These are phyloP conservation scores for Aplysina aerophoba DNA, from an alignment of 37 sponge, comb jelly and placozoan species.

Conservation along the genomic window DNA sequence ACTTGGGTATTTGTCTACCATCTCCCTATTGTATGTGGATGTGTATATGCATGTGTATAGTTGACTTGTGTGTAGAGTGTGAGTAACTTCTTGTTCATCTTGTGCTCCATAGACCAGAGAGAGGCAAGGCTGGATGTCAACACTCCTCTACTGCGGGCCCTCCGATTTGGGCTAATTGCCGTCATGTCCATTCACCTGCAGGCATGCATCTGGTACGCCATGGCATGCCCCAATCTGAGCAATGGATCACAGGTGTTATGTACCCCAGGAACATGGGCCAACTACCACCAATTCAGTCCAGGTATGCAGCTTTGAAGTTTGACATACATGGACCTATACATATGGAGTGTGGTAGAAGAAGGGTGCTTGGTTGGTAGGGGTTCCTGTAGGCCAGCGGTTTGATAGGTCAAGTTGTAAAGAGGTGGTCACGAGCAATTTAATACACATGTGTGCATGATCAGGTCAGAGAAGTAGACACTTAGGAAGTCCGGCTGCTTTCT, in stretches of 20 bases:
- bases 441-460: too few relatives aligned
- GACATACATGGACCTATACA: not conserved
- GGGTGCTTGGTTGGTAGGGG: too few relatives aligned
- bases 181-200: slow-evolving; percentile 47
- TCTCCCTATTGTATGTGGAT: not conserved
- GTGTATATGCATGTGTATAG: not conserved
- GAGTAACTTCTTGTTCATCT: not conserved
- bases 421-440: too few relatives aligned
- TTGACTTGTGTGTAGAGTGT: too few relatives aligned
- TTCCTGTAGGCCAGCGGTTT: too few relatives aligned
- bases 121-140: slow-evolving; percentile 54
- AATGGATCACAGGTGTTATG: not conserved
- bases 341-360: not conserved
- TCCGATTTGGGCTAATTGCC: slow-evolving; percentile 42
- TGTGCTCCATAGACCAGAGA: not conserved
- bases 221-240: slow-evolving; percentile 55
- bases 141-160: slow-evolving; percentile 43
- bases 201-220: slow-evolving; percentile 54
- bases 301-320: slow-evolving; percentile 29
- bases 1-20: too few relatives aligned
- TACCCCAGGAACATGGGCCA: slow-evolving; percentile 44
- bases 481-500: too few relatives aligned
- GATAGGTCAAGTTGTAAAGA: too few relatives aligned
- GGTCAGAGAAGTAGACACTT: too few relatives aligned
- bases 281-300: slow-evolving; percentile 10